These are phyloP conservation scores for Semicossyphus pulcher DNA, from an alignment of 2,113 vertebrate species.

Conservation along the genomic window DNA sequence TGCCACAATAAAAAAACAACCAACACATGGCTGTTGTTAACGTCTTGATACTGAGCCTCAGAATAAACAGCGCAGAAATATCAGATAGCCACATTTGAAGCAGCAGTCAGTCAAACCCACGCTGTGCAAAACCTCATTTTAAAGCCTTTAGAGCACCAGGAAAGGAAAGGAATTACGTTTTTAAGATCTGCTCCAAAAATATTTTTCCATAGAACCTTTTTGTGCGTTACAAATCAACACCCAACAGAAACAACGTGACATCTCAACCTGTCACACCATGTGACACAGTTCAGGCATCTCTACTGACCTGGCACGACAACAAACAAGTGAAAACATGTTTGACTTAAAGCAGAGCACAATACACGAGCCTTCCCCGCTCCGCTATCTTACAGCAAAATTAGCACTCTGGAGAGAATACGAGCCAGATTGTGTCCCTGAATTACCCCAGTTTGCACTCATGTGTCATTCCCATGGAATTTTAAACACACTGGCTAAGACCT, in stretches of 20 bases:
- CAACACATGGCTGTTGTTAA: background rate
- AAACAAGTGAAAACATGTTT: constrained; percentile 19
- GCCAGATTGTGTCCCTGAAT: constrained; percentile 67
- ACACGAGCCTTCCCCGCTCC: constrained; percentile 8
- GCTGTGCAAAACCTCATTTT: constrained; percentile 11
- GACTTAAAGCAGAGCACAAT: constrained; percentile 15
- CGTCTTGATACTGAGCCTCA: background rate
- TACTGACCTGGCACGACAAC: constrained; percentile 37
- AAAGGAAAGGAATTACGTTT: background rate
- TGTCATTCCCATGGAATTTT: constrained; percentile 77
- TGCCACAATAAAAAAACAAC: background rate
- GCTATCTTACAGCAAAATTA: constrained; percentile 53
- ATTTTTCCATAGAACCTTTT: constrained; percentile 16
- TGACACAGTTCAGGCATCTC: constrained; percentile 38
- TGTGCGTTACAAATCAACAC: constrained; percentile 26
- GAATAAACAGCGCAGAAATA: constrained; percentile 15
- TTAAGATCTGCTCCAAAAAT: constrained; percentile 3
- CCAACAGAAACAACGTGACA: constrained; percentile 9
- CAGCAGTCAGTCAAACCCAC: constrained; percentile 8
- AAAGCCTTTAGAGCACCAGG: background rate
- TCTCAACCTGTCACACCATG: constrained; percentile 34
- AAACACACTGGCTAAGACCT: constrained; percentile 73
- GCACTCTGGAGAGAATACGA: constrained; percentile 44
- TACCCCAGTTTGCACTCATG: constrained; percentile 62
- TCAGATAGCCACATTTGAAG: constrained; percentile 11